Conservation (phyloP, 2,113 vertebrate genomes). For the Mesocricetus auratus region DNA sequence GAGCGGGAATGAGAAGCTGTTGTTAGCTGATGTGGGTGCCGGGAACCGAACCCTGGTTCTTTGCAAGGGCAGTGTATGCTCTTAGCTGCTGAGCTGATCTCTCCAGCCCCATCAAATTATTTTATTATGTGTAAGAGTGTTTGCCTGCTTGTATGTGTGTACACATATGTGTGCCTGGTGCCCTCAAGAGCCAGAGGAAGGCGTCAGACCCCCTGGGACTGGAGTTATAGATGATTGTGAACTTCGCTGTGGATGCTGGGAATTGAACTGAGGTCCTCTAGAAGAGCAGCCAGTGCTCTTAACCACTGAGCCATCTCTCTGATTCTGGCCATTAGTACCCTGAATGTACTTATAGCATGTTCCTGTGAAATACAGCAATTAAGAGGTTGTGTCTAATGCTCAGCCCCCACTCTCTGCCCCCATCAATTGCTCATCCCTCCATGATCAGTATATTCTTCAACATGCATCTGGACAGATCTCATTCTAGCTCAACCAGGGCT, state of each 20-base stretch:
- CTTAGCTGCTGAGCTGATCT: not conserved
- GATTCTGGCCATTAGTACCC: not conserved
- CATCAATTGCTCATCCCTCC: not conserved
- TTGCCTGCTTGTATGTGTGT: not conserved
- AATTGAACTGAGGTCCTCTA: not conserved
- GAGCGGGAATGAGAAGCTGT: not conserved
- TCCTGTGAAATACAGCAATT: not conserved
- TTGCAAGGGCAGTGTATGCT: not conserved
- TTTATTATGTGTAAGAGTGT: not conserved
- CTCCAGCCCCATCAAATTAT: not conserved
- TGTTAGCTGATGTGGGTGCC: not conserved
- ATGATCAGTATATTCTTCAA: not conserved
- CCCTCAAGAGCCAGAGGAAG: not conserved
- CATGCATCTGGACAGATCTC: not conserved
- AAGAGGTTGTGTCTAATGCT: not conserved
- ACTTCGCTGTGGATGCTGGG: not conserved
- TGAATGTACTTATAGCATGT: not conserved
- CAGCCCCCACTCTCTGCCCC: not conserved
- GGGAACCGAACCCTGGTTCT: not conserved
- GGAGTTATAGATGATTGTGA: not conserved
- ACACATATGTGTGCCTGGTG: not conserved
- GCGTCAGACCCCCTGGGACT: not conserved
- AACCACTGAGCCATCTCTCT: not conserved
- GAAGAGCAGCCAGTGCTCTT: not conserved
- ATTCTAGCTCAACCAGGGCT: not conserved